A percentile compares a stretch with the other conserved stretches of the same genome.
These are phyloP conservation scores for Drosophila busckii DNA, from an alignment of 1,140 invertebrate genomes.

Conservation along the genomic window DNA sequence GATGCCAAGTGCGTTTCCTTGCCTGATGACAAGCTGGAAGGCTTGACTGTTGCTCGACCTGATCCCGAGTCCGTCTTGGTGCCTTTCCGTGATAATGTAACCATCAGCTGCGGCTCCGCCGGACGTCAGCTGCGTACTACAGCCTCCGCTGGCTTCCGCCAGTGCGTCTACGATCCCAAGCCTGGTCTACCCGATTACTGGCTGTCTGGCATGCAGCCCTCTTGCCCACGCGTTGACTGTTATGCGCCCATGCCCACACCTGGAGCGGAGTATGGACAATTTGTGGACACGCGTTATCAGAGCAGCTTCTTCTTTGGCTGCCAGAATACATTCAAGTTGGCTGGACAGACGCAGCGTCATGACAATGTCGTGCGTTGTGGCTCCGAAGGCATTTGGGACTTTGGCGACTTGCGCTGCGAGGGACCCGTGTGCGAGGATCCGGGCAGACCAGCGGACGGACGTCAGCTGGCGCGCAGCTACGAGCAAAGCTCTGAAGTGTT, in stretches of 20 bases:
- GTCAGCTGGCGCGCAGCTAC: conserved; percentile 93
- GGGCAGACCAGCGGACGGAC: conserved; percentile 93
- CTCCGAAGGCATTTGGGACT: conserved; percentile 96
- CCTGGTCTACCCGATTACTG: conserved; percentile 93
- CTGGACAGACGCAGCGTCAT: conserved; percentile 93
- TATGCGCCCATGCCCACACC: conserved; percentile 91
- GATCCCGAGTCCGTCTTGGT: conserved; percentile 90
- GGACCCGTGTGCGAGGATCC: conserved; percentile 97
- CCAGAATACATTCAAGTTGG: conserved; percentile 96
- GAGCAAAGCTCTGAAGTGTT: conserved; percentile 95
- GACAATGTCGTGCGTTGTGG: conserved; percentile 95
- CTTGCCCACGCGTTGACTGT: conserved; percentile 92
- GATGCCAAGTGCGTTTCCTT: conserved; percentile 94
- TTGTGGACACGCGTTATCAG: conserved; percentile 92
- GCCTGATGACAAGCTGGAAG: conserved; percentile 93
- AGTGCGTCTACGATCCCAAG: conserved; percentile 97
- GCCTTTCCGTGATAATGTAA: conserved; percentile 94
- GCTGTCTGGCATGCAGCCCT: conserved; percentile 91
- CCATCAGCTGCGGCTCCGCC: conserved; percentile 87
- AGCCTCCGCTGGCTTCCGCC: conserved; percentile 89
- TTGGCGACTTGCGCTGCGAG: conserved; percentile 96
- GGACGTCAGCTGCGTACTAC: conserved; percentile 89
- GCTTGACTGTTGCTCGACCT: conserved; percentile 86
- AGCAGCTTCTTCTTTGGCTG: conserved; percentile 97
- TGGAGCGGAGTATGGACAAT: conserved; percentile 95